Evolutionary conservation across 2,797 vertebrate species (phyloP).

Genomic region (Myotis myotis): DNA sequence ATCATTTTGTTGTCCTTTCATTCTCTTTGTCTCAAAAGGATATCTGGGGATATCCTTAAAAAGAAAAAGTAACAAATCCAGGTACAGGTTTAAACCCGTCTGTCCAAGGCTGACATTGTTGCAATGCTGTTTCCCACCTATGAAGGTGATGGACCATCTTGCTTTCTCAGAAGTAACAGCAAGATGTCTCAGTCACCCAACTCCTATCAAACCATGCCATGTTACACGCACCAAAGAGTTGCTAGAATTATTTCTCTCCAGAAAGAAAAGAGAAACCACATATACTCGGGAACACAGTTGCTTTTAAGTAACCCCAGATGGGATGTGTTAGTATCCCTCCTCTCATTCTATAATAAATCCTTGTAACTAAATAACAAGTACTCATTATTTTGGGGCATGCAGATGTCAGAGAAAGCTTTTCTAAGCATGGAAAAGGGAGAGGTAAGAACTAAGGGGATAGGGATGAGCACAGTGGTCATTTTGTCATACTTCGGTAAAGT

Average conservation of each 20-base stretch:
- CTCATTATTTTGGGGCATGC: conserved; percentile 1
- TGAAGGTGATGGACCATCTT: neutral
- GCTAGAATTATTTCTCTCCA: conserved; percentile 22
- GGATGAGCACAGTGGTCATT: neutral
- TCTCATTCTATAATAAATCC: conserved; percentile 58
- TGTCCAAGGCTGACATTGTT: neutral
- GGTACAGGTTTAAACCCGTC: neutral
- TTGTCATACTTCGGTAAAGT: neutral
- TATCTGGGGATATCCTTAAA: neutral
- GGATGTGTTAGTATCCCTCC: conserved; percentile 52
- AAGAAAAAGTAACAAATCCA: neutral
- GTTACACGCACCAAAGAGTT: neutral
- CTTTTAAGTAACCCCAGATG: conserved; percentile 68
- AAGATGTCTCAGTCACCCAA: neutral
- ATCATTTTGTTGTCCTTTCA: conserved; percentile 16
- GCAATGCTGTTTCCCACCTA: neutral
- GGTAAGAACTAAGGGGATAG: neutral
- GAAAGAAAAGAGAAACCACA: conserved; percentile 23
- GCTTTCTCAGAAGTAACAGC: neutral
- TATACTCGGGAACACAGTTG: conserved; percentile 14
- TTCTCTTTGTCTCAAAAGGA: neutral
- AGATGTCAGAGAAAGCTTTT: conserved; percentile 37
- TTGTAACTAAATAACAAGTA: conserved; percentile 66
- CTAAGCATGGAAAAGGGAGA: neutral
- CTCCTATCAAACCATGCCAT: conserved; percentile 1